Evolutionary conservation across 35 echinoderm and acorn worm species (phyloP).

Genomic region (Strongylocentrotus purpuratus): DNA sequence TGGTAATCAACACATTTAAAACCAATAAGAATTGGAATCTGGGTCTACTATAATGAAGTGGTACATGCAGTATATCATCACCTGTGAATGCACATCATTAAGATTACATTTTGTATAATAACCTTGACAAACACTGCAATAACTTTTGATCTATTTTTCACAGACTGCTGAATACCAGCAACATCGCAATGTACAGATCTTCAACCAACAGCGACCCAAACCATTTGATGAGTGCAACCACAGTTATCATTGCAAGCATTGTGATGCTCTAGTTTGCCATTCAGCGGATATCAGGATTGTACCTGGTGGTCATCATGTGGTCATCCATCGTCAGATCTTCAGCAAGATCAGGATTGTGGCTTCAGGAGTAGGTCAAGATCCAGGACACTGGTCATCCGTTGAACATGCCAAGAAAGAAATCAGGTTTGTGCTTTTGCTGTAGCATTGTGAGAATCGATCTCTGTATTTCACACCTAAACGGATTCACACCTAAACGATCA

Average conservation of each 20-base stretch:
- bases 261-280: not conserved
- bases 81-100: too few relatives aligned
- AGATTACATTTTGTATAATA: too few relatives aligned
- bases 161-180: not conserved
- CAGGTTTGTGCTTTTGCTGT: not conserved
- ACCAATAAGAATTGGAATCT: too few relatives aligned
- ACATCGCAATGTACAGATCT: not conserved
- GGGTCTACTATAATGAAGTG: too few relatives aligned
- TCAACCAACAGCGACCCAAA: not conserved
- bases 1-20: too few relatives aligned
- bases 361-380: not conserved
- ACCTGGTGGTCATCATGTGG: constrained; percentile 32
- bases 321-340: not conserved
- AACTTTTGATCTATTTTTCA: not conserved
- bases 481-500: too few relatives aligned
- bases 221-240: not conserved
- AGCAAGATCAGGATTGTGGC: not conserved
- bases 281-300: constrained; percentile 19
- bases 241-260: not conserved
- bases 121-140: too few relatives aligned
- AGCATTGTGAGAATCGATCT: too few relatives aligned
- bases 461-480: too few relatives aligned
- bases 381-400: not conserved
- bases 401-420: not conserved
- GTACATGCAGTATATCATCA: too few relatives aligned